phyloP scores from a whole-genome alignment of 2,113 vertebrate genomes.

The Chionodraco myersi region DNA sequence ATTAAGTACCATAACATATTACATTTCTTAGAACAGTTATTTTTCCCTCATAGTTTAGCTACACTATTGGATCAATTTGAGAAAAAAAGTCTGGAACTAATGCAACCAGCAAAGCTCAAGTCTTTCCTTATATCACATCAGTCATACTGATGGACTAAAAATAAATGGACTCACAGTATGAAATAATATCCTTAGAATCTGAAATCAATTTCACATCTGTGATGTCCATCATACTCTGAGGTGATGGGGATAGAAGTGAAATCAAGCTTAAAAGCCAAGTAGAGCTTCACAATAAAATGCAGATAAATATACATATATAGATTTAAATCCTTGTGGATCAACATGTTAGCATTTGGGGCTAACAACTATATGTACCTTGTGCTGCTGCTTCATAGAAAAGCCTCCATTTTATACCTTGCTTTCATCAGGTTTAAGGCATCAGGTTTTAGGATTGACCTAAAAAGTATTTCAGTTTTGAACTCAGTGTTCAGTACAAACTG shows the following conservation, averaged over 20 bases:
- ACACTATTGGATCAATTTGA: conserved; percentile 8
- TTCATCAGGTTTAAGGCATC: conserved; percentile 10
- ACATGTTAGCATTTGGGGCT: not conserved
- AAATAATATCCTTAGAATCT: conserved; percentile 12
- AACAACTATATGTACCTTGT: not conserved
- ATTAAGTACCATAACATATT: conserved; percentile 13
- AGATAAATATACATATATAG: not conserved
- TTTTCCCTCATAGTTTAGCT: conserved; percentile 2
- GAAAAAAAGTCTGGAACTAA: conserved; percentile 23
- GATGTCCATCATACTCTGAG: conserved; percentile 5
- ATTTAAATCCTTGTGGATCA: not conserved
- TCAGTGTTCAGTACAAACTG: conserved; percentile 4
- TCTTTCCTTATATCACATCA: conserved; percentile 1
- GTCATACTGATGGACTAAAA: conserved; percentile 10
- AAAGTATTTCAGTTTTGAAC: conserved; percentile 10
- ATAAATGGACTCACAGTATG: conserved; percentile 13
- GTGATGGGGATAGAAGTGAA: not conserved
- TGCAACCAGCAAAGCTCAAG: not conserved
- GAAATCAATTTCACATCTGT: conserved; percentile 27
- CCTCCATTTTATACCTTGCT: conserved; percentile 3
- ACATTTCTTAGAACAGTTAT: conserved; percentile 4
- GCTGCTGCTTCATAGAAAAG: not conserved
- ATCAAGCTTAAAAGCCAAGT: not conserved
- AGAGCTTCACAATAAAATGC: not conserved
- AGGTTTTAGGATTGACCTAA: not conserved